Evolutionary conservation across 2,888 invertebrate species (phyloP), one percentile per base, ranked within the genome.

Genomic region (Rhingia rostrata): DNA sequence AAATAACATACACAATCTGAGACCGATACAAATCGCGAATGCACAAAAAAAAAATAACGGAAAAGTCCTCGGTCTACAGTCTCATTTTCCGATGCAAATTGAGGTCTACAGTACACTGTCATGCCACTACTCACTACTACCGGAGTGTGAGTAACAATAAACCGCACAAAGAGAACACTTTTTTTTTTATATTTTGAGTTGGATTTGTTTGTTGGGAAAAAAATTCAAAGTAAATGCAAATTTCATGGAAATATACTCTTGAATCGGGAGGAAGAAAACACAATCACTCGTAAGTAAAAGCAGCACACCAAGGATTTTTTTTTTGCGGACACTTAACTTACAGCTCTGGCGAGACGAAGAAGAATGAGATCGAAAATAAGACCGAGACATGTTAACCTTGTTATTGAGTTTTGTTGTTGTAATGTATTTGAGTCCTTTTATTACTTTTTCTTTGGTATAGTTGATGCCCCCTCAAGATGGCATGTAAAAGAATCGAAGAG

Each of bases 321-420:
- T 33, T 51, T 53, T 22, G 14, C 35, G 49, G 51, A 66, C 51
- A 66, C 63, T 58, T 35, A 69, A 78, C 78, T 78, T 78, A 67
- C 61, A 70, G 45, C 10, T 45, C 53, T 56, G 61, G 51, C 33
- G 41, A 51, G 49, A 49, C 49, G 47, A 54, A 10, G 22, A 30
- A 22, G 22, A 22, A 22, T 22, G 2, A 22, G 2, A 2, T 22
- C 22, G 22, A 9, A 39, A 39, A 32, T 33, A 4, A 32, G 6
- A n/a, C n/a, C 35, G 78, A 72, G 54, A 82, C 78, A 78, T 43
- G 82, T 78, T 78, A 78, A 73, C 82, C 82, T 83, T 83, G 82
- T 67, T 79, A 70, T 51, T 70, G 33, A 41, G 12, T 53, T 56
- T 39, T 43, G 14, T 32, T 32, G 4, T 3, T 54, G 10, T 2